phyloP scores from a whole-genome alignment of 2,113 vertebrate species.

The Gopherus evgoodei region DNA sequence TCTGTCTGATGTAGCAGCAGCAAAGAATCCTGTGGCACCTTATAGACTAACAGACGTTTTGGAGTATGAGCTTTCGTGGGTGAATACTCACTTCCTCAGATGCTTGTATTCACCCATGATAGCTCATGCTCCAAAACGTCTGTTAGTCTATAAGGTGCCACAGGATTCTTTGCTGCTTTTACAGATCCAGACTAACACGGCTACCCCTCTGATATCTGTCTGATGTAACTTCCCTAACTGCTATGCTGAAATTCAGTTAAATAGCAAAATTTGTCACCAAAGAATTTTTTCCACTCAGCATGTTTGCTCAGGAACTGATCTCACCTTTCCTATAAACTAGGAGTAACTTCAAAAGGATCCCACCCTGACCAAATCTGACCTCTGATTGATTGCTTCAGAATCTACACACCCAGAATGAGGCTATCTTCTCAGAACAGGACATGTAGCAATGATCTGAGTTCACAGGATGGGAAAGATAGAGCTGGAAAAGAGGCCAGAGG shows the following conservation, averaged over 20 bases:
- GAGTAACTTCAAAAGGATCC: slow-evolving; percentile 54
- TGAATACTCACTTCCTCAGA: no score
- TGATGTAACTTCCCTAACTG: neutral
- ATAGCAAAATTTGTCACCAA: slow-evolving; percentile 57
- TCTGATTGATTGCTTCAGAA: slow-evolving; percentile 53
- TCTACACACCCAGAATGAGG: slow-evolving; percentile 43
- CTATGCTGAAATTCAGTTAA: neutral
- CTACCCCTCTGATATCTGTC: neutral
- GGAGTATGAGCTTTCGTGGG: no score
- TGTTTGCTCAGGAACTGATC: slow-evolving; percentile 60
- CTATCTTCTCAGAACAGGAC: slow-evolving; percentile 40
- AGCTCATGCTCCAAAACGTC: no score
- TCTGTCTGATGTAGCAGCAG: neutral
- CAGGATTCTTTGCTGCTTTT: no score
- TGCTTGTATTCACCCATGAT: no score
- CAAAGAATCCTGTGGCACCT: no score
- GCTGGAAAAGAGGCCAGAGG: slow-evolving; percentile 41
- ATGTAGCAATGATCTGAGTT: slow-evolving; percentile 65
- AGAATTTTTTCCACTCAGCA: slow-evolving; percentile 62
- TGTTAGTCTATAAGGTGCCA: no score
- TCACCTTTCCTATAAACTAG: slow-evolving; percentile 50
- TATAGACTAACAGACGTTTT: no score
- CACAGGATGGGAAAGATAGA: slow-evolving; percentile 57
- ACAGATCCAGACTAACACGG: no score
- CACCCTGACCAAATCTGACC: slow-evolving; percentile 56